Evolutionary conservation across 2,888 invertebrate species (phyloP).

Genomic region (Eilema caniola): DNA sequence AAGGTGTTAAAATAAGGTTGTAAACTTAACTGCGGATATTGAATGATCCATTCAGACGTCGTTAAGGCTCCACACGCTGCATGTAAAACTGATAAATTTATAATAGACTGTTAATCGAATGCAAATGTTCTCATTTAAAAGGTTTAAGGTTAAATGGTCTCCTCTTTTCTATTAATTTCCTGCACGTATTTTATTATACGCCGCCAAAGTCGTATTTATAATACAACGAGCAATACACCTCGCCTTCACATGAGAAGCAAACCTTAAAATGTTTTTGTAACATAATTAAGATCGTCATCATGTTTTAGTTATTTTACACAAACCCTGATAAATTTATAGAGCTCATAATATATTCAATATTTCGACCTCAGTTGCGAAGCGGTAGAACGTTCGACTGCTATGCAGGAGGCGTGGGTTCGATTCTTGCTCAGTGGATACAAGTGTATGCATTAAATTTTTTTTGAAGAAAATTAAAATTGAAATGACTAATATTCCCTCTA

Average conservation of each 20-base stretch:
- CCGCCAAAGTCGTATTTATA: background rate
- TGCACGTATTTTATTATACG: background rate
- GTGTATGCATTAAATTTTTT: no score
- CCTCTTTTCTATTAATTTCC: background rate
- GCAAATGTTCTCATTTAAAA: background rate
- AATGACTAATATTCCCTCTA: no score
- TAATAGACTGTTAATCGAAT: slow-evolving; percentile 9
- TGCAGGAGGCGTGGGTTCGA: no score
- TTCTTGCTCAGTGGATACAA: no score
- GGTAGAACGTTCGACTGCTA: no score
- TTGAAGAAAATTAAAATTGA: no score
- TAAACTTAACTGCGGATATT: slow-evolving; percentile 50
- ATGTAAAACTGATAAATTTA: slow-evolving; percentile 5
- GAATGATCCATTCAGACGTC: slow-evolving; percentile 67
- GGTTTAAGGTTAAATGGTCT: background rate
- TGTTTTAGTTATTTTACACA: no score
- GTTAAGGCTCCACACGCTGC: slow-evolving; percentile 3
- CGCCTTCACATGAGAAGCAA: background rate
- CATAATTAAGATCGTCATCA: no score
- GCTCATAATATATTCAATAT: no score
- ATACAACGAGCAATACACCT: background rate
- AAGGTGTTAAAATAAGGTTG: slow-evolving; percentile 61
- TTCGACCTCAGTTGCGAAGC: no score
- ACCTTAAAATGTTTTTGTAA: no score
- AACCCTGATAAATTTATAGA: no score